A percentile compares a stretch with the other conserved stretches of the same genome.
These are phyloP conservation scores for Bos indicus DNA, from an alignment of 2,113 vertebrate species.

Conservation along the genomic window DNA sequence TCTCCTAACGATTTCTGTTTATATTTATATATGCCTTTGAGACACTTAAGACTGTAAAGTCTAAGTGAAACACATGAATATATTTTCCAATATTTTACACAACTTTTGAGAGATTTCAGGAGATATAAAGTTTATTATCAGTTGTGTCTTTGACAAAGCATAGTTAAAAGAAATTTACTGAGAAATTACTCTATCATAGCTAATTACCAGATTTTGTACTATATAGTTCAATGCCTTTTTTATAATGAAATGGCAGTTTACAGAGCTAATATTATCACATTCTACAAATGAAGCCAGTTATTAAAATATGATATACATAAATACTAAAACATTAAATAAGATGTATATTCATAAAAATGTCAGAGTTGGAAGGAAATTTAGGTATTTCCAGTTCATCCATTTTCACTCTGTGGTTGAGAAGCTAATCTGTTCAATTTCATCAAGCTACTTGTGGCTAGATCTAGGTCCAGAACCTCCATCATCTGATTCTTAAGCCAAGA, in stretches of 20 bases:
- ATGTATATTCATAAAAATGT: neutral
- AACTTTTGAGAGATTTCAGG: neutral
- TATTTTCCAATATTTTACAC: neutral
- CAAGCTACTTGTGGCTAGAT: neutral
- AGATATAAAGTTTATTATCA: neutral
- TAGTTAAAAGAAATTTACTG: neutral
- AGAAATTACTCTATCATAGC: neutral
- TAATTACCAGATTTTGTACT: conserved; percentile 4
- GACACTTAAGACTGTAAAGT: neutral
- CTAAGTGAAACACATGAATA: neutral
- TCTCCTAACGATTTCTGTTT: neutral
- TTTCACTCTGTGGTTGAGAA: neutral
- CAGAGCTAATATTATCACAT: neutral
- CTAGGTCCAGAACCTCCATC: neutral
- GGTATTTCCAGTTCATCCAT: neutral
- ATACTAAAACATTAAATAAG: neutral
- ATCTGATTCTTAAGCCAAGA: neutral
- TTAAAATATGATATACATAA: neutral
- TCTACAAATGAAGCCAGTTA: neutral
- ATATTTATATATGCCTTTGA: neutral
- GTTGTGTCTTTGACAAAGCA: neutral
- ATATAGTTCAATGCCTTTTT: neutral
- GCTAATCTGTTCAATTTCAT: neutral
- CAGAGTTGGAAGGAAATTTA: neutral
- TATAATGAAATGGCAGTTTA: conserved; percentile 10